Conservation (phyloP, 2,113 vertebrate species). For the Leucosticte australis region DNA sequence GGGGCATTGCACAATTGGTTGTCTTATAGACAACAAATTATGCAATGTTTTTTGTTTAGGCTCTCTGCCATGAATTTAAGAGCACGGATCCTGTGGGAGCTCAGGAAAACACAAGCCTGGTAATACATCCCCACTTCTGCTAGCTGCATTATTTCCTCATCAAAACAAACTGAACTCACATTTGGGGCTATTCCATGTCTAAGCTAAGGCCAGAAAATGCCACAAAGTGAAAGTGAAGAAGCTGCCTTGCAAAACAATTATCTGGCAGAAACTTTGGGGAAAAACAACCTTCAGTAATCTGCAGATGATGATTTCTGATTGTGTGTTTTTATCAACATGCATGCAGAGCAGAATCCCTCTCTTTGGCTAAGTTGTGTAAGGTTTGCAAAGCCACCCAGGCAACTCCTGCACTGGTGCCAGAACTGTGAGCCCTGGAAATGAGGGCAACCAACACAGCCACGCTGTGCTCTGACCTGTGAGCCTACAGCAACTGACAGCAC, state of each 20-base stretch:
- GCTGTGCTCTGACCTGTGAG: background rate
- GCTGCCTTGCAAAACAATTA: background rate
- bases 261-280: background rate
- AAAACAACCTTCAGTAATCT: accelerated
- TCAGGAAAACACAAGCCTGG: background rate
- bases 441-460: background rate
- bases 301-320: background rate
- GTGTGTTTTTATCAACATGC: background rate
- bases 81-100: background rate
- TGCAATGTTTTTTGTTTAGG: background rate
- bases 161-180: background rate
- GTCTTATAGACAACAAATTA: background rate
- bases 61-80: background rate
- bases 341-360: background rate
- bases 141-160: background rate
- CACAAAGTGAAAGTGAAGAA: background rate
- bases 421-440: background rate
- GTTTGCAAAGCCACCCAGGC: background rate
- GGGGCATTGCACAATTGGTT: background rate
- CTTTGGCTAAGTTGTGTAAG: background rate
- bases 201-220: background rate
- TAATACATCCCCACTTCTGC: background rate
- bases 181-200: background rate
- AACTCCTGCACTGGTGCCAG: background rate
- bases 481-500: background rate